Conservation (phyloP, 2,797 vertebrate species). For the Graptemys geographica region DNA sequence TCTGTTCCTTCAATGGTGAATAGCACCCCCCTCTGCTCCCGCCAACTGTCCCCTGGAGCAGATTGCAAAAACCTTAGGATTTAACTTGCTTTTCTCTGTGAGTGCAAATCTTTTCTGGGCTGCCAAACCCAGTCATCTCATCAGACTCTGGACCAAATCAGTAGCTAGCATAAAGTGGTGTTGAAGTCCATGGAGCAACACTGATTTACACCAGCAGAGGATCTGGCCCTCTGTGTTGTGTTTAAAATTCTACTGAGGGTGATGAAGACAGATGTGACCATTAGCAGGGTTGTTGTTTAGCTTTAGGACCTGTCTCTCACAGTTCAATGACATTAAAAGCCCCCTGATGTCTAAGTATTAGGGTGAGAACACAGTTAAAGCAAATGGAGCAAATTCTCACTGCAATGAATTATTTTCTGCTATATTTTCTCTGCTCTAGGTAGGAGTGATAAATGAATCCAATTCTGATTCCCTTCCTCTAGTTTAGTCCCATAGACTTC, state of each 20-base stretch:
- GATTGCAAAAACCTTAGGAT: not conserved
- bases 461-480: not conserved
- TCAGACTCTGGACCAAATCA: not conserved
- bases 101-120: not conserved
- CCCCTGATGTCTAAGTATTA: not conserved
- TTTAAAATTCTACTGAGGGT: rapidly evolving
- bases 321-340: not conserved
- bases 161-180: rapidly evolving
- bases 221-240: rapidly evolving
- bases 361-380: not conserved
- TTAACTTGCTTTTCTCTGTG: not conserved
- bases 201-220: not conserved
- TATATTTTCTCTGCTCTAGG: not conserved
- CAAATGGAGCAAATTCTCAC: not conserved
- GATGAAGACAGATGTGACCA: not conserved
- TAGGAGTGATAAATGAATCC: not conserved
- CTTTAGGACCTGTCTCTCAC: not conserved
- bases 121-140: rapidly evolving
- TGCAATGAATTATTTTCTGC: not conserved
- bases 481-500: not conserved
- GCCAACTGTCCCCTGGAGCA: not conserved
- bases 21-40: not conserved
- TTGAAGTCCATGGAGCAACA: rapidly evolving
- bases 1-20: not conserved
- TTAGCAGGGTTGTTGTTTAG: not conserved